A percentile compares a stretch with the other conserved stretches of the same genome.
These are phyloP conservation scores for Ammodytes marinus DNA, from an alignment of 2,113 vertebrate species.

Conservation along the genomic window DNA sequence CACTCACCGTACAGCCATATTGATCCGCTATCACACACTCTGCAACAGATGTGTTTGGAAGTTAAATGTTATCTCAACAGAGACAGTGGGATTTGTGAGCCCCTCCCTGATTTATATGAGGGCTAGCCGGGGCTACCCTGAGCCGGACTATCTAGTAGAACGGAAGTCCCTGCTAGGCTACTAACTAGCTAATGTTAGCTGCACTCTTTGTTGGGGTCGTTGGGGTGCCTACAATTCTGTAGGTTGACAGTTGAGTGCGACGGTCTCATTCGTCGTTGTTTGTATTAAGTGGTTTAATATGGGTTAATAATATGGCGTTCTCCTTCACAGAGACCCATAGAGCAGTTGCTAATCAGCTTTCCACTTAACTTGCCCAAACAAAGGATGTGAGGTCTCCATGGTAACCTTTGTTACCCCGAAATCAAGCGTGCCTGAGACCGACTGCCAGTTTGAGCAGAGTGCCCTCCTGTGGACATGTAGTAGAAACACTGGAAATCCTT, in stretches of 20 bases:
- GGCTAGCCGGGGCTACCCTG: background rate
- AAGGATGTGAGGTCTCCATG: conserved; percentile 79
- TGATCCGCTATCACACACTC: too few species aligned
- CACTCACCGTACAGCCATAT: background rate
- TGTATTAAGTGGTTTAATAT: conserved; percentile 4
- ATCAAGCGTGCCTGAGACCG: background rate
- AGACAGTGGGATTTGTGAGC: background rate
- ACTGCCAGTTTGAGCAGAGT: conserved; percentile 12
- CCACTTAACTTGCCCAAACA: conserved; percentile 56
- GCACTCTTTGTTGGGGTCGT: background rate
- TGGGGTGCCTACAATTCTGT: background rate
- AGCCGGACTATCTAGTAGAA: background rate
- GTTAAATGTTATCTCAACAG: background rate
- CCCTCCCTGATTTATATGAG: background rate
- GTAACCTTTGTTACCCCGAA: conserved; percentile 84
- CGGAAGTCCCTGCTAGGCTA: background rate
- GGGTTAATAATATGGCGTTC: background rate
- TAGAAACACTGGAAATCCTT: background rate
- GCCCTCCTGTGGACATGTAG: conserved; percentile 53
- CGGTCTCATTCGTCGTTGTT: background rate
- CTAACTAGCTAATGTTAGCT: background rate
- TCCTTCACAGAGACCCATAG: background rate
- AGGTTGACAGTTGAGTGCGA: background rate
- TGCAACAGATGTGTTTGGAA: background rate
- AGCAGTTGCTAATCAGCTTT: conserved; percentile 34